phyloP scores from a whole-genome alignment of 2,888 invertebrate genomes.

The Mythimna vitellina region DNA sequence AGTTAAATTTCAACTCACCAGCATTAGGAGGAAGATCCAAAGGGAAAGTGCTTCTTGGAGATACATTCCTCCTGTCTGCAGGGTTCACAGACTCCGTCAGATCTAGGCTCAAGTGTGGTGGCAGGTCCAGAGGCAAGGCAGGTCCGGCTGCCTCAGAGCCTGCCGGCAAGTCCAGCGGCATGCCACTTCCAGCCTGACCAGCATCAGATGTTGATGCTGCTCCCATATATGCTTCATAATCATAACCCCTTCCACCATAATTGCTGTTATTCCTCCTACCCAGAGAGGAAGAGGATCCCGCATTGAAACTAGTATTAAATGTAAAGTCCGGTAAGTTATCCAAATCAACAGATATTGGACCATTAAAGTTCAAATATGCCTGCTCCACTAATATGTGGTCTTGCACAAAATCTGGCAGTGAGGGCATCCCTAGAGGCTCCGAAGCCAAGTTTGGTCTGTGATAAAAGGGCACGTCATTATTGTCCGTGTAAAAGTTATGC shows the following conservation, averaged over 20 bases:
- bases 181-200: slow-evolving; percentile 73
- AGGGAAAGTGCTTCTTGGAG: slow-evolving; percentile 85
- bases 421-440: slow-evolving; percentile 90
- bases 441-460: slow-evolving; percentile 85
- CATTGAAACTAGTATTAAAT: slow-evolving; percentile 88
- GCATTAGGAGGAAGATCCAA: slow-evolving; percentile 87
- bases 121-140: slow-evolving; percentile 78
- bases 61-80: slow-evolving; percentile 84
- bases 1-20: slow-evolving; percentile 71
- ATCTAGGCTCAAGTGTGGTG: slow-evolving; percentile 84
- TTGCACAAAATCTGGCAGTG: slow-evolving; percentile 96
- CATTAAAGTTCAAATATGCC: slow-evolving; percentile 91
- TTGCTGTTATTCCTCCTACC: slow-evolving; percentile 81
- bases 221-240: slow-evolving; percentile 82
- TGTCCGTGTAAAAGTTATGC: slow-evolving; percentile 86
- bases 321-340: slow-evolving; percentile 93
- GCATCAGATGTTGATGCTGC: slow-evolving; percentile 78
- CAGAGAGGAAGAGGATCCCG: slow-evolving; percentile 81
- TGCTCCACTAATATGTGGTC: slow-evolving; percentile 96
- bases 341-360: slow-evolving; percentile 90
- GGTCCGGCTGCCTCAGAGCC: slow-evolving; percentile 82
- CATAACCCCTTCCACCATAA: slow-evolving; percentile 79
- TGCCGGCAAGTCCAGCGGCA: slow-evolving; percentile 82
- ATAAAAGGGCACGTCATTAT: slow-evolving; percentile 82
- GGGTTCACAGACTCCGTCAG: slow-evolving; percentile 88